phyloP scores from a whole-genome alignment of 1,140 invertebrate species.

The Habropoda laboriosa region DNA sequence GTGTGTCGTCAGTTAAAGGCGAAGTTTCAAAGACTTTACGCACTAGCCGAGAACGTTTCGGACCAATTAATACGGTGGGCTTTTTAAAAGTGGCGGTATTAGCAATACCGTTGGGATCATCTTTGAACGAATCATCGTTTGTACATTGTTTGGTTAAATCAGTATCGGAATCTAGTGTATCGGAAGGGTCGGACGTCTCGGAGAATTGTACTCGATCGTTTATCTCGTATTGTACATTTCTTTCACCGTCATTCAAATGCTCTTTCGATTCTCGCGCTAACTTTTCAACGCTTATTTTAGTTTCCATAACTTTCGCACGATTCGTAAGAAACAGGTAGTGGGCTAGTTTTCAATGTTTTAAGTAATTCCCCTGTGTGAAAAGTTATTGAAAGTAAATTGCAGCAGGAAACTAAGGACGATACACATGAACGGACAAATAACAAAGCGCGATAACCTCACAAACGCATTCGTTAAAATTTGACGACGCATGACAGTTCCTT shows the following conservation, averaged over 20 bases:
- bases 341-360: not conserved
- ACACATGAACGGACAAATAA: too few relatives aligned
- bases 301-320: not conserved
- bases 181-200: not conserved
- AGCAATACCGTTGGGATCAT: too few relatives aligned
- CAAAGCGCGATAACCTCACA: not conserved
- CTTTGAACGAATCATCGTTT: not conserved
- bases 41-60: not conserved
- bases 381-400: not conserved
- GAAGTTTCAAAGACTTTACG: not conserved
- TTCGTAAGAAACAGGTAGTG: not conserved
- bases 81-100: conserved; percentile 17
- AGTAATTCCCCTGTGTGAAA: too few relatives aligned
- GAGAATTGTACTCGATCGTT: not conserved
- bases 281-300: not conserved
- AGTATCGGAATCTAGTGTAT: not conserved
- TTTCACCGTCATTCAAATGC: not conserved
- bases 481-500: too few relatives aligned
- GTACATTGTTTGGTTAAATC: not conserved
- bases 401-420: too few relatives aligned
- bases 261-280: not conserved
- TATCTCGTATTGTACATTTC: not conserved
- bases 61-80: not conserved
- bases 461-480: too few relatives aligned
- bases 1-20: too few relatives aligned